Evolutionary conservation across 2,113 vertebrate genomes (phyloP).

Genomic region (Brachypteracias leptosomus): DNA sequence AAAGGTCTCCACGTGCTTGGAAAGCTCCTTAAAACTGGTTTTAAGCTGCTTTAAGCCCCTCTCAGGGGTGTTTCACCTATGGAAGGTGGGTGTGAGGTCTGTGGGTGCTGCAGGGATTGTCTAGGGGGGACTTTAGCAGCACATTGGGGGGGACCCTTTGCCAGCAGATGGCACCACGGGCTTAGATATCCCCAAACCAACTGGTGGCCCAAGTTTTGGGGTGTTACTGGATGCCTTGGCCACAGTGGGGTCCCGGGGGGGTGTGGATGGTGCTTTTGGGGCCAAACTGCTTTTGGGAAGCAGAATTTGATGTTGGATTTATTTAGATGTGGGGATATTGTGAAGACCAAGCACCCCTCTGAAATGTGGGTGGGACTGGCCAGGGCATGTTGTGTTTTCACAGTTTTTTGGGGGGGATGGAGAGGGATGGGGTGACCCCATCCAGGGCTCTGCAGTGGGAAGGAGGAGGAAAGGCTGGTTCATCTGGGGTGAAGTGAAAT

Average conservation of each 20-base stretch:
- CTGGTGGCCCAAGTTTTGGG: not conserved
- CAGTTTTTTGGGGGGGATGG: not conserved
- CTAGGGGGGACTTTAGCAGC: not conserved
- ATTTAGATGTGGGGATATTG: accelerated
- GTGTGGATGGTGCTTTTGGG: not conserved
- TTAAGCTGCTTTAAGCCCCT: no score
- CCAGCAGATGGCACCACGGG: conserved; percentile 19
- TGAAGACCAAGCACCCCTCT: not conserved
- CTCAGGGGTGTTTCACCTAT: accelerated
- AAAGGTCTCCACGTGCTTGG: not conserved
- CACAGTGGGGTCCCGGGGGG: not conserved
- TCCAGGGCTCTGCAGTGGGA: not conserved
- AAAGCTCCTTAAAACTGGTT: not conserved
- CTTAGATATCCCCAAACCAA: not conserved
- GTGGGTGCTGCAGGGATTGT: accelerated
- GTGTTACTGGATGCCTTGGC: not conserved
- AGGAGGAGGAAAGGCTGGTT: not conserved
- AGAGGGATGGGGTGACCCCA: accelerated
- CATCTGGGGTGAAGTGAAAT: accelerated
- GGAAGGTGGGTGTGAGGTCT: accelerated
- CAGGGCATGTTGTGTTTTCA: not conserved
- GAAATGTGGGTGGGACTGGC: not conserved
- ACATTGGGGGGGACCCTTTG: not conserved
- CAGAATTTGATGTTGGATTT: no score
- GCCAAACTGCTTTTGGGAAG: not conserved